A percentile compares a stretch with the other conserved stretches of the same genome.
Conservation (phyloP, 1,140 invertebrate genomes). For the Drosophila sechellia region DNA sequence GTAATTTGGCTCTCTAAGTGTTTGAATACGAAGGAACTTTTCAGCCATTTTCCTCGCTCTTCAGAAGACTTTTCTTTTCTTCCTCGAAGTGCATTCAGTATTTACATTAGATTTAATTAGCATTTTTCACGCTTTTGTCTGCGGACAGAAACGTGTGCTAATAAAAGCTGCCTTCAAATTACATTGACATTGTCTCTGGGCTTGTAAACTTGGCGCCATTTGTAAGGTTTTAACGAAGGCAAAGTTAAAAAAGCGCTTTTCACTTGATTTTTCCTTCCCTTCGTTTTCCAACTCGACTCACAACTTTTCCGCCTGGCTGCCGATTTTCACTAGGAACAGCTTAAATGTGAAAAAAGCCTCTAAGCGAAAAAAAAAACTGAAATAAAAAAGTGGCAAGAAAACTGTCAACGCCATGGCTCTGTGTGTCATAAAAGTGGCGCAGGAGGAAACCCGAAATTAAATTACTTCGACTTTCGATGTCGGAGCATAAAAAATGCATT, state of each 20-base stretch:
- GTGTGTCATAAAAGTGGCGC: slow-evolving; percentile 35
- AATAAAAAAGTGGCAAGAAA: slow-evolving; percentile 33
- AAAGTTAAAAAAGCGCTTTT: slow-evolving; percentile 50
- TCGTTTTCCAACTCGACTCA: slow-evolving; percentile 23
- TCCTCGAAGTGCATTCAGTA: slow-evolving; percentile 31
- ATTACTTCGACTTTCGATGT: slow-evolving; percentile 58
- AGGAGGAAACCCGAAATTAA: slow-evolving; percentile 56
- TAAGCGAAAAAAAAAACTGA: slow-evolving; percentile 23
- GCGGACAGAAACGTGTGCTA: slow-evolving; percentile 32
- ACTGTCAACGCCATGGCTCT: slow-evolving; percentile 48
- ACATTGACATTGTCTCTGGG: slow-evolving; percentile 37
- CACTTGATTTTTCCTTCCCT: slow-evolving; percentile 46
- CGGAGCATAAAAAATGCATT: slow-evolving; percentile 48
- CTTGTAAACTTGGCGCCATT: slow-evolving; percentile 49
- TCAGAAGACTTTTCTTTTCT: not conserved
- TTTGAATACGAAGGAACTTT: slow-evolving; percentile 14
- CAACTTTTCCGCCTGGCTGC: slow-evolving; percentile 23
- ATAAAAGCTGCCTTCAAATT: slow-evolving; percentile 60
- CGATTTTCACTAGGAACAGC: slow-evolving; percentile 31
- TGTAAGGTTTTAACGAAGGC: slow-evolving; percentile 52
- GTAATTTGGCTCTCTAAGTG: slow-evolving; percentile 1
- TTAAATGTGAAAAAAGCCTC: slow-evolving; percentile 27
- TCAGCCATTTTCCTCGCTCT: not conserved
- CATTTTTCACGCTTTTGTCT: slow-evolving; percentile 56
- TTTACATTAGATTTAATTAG: slow-evolving; percentile 72